Evolutionary conservation across 2,113 vertebrate genomes (phyloP), one percentile per base, ranked within the genome.

Genomic region (Muntiacus muntjak): DNA sequence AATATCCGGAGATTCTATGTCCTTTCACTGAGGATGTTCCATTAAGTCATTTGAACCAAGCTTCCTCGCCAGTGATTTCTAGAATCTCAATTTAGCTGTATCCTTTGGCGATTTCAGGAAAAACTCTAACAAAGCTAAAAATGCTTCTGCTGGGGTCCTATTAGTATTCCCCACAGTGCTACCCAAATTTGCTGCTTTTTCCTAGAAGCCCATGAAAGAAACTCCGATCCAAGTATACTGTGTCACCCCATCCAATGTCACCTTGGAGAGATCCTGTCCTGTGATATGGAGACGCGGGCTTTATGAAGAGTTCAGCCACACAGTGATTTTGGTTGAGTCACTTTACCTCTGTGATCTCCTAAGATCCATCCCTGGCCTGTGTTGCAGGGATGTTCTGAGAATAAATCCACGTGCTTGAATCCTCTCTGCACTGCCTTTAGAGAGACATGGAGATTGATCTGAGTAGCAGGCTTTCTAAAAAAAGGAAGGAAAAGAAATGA

Each of bases 101-200:
- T 58, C 15, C 17, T 91, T 62, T 60, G 47, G 60, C 28, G n/a
- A 54, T 58, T 78, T 91, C 71, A 93, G 60, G 23, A 87, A 93
- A 94, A 89, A 8, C 21, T 83, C 33, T 47, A 33, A 25, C 71
- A 67, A 93, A 67, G 23, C 40, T 81, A 71, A 83, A 57, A 50
- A 30, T 89, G 52, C 26, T 64, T 94, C 67, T 60, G 17, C 50
- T 45, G 78, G 43, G 19, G 30, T 10, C 33, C 52, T 92, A 67
- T 95, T 95, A 98, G 94, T 87, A 96, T 97, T 93, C 62, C 45
- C 9, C 23, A 54, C 55, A 40, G 33, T 50, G 40, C 28, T 83
- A n/a, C 30, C 90, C n/a, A 81, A 93, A 78, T 55, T 74, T 12
- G 4, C 62, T 94, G 62, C n/a, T 43, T 95, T 91, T 97, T 93